Base-by-base conservation (phyloP, 2,797 vertebrate genomes). In the Alcedo atthis region DNA sequence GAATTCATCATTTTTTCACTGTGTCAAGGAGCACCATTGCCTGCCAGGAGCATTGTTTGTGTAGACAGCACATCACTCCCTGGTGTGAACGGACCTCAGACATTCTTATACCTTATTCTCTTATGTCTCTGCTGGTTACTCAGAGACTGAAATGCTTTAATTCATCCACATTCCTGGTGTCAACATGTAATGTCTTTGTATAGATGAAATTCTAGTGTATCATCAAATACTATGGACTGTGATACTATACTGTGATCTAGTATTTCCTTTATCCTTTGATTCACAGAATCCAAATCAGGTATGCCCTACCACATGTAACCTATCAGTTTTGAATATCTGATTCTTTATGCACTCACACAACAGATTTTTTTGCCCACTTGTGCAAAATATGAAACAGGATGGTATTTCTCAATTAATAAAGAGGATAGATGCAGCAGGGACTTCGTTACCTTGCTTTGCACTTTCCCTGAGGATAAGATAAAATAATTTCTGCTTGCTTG, bases 401-500 rank as follows among this genome's bases (percentile, higher is more conserved):
- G 32, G 13, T 53, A 84, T 91, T 92, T 89, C 70, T 68, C 20
- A 42, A 35, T 82, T 94, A 74, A 82, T 79, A 71, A 84, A 79
- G 73, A 83, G 57, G 40, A 85, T 49, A 58, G 24, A 80, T 67
- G 19, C 15, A 57, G 66, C 48, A 91, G 73, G 43, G 51, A 89
- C 45, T 77, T 80, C 59, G 33, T 90, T 95, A 70, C 74, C 46
- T 92, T 66, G 57, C 40, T 93, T 82, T 90, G 48, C 81, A 77
- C 42, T 75, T 93, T 89, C 63, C 85, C 45, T 15, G 64, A 82
- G 87, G 85, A 82, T 54, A 82, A 94, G 83, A 93, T 94, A 57
- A 96, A 96, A 95, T 63, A 86, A 70, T 94, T 92, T 89, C 58
- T 95, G n/a, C 61, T 55, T 77, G 57, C 57, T 89, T 86, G 77